Conservation (phyloP, 2,888 invertebrate species). For the Taenaris catops region DNA sequence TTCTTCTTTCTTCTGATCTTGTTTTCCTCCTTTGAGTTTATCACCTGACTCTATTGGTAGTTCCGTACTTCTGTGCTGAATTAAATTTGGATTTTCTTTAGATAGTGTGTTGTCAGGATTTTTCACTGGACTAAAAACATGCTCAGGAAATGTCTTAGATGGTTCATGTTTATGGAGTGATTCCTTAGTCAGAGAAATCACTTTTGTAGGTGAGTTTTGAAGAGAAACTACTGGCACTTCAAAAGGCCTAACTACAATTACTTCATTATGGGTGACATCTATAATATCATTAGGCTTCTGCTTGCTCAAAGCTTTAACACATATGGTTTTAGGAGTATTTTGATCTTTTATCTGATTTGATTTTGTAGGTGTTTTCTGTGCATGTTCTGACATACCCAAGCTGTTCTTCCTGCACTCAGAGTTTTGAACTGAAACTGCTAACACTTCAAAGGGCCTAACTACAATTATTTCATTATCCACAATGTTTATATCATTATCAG, state of each 20-base stretch:
- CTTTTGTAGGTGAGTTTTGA: neutral
- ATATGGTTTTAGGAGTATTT: neutral
- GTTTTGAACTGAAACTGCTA: no score
- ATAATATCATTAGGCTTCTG: neutral
- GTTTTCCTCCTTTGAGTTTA: constrained; percentile 16
- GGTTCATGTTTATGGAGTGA: constrained; percentile 1
- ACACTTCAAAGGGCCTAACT: no score
- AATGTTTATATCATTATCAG: neutral
- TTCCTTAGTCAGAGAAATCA: neutral
- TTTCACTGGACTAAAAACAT: no score
- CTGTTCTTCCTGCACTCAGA: no score
- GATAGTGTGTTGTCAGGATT: constrained; percentile 2
- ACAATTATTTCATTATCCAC: no score
- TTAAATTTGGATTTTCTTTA: neutral
- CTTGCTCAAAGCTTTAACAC: neutral
- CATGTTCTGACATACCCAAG: no score
- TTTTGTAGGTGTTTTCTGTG: neutral
- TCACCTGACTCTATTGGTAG: constrained; percentile 35
- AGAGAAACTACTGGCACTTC: neutral
- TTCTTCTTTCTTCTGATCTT: constrained; percentile 24
- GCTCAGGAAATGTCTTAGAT: neutral
- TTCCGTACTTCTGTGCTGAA: no score
- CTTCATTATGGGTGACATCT: constrained; percentile 6
- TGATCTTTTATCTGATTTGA: neutral
- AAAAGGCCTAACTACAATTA: neutral